Percentiles rank a stretch among this genome's conserved stretches.
Conservation (phyloP, 2,113 vertebrate genomes). For the Chroicocephalus ridibundus region DNA sequence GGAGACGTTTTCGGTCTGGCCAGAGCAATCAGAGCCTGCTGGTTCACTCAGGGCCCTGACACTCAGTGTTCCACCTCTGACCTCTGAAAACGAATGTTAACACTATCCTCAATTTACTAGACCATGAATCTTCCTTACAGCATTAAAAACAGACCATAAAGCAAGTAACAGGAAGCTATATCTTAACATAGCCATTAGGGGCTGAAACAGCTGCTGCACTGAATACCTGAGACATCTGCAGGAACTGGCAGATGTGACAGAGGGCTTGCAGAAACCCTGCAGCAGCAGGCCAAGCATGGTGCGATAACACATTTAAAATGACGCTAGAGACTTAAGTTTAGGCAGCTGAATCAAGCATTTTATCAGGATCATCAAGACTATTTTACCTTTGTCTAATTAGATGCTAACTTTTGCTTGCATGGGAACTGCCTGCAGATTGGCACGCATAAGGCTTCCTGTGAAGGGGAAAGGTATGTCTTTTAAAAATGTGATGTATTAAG, state of each 20-base stretch:
- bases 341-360: neutral
- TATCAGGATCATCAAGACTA: neutral
- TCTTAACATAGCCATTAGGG: neutral
- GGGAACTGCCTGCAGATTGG: neutral
- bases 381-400: constrained; percentile 36
- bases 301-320: neutral
- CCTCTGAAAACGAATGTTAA: neutral
- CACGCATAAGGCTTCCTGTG: neutral
- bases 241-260: neutral
- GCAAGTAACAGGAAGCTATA: neutral
- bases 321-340: neutral
- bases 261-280: neutral
- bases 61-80: neutral
- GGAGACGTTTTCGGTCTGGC: neutral
- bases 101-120: neutral
- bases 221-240: neutral
- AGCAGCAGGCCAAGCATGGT: neutral
- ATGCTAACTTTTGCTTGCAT: neutral
- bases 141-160: neutral
- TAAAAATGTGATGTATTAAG: constrained; percentile 18
- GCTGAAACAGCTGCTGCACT: neutral
- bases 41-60: neutral
- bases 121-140: neutral
- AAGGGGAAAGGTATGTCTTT: neutral
- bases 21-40: neutral